These are phyloP conservation scores for Jacana jacana DNA, from an alignment of 2,113 vertebrate species.

Conservation along the genomic window DNA sequence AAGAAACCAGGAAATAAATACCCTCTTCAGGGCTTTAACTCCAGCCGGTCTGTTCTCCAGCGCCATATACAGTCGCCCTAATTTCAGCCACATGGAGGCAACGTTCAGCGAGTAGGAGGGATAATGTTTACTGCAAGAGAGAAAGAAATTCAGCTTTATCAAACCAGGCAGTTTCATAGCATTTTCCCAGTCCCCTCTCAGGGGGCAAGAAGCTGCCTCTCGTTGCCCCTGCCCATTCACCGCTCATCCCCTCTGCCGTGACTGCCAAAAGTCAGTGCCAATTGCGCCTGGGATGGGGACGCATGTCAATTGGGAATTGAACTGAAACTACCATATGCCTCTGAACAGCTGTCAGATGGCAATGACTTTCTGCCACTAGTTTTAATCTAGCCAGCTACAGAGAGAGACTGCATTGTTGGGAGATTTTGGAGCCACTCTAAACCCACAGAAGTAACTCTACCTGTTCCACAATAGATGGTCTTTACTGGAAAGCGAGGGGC, in stretches of 20 bases:
- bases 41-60: conserved; percentile 77
- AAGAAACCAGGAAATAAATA: conserved; percentile 67
- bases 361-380: conserved; percentile 42
- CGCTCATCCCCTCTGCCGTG: neutral
- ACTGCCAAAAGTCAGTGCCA: conserved; percentile 31
- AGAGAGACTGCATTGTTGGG: neutral
- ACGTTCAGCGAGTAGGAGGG: conserved; percentile 91
- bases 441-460: neutral
- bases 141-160: neutral
- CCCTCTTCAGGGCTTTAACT: conserved; percentile 84
- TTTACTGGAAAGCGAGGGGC: neutral
- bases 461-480: neutral
- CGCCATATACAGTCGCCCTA: conserved; percentile 85
- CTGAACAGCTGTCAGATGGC: conserved; percentile 61
- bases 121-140: conserved; percentile 84
- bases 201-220: neutral
- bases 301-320: conserved; percentile 32
- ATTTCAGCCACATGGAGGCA: conserved; percentile 94
- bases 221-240: neutral
- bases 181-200: neutral
- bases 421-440: neutral
- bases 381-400: conserved; percentile 42
- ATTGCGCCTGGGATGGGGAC: neutral
- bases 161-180: neutral
- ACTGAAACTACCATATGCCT: conserved; percentile 53